phyloP scores from a whole-genome alignment of 2,888 invertebrate genomes.

The Cremastobaeus sp. region DNA sequence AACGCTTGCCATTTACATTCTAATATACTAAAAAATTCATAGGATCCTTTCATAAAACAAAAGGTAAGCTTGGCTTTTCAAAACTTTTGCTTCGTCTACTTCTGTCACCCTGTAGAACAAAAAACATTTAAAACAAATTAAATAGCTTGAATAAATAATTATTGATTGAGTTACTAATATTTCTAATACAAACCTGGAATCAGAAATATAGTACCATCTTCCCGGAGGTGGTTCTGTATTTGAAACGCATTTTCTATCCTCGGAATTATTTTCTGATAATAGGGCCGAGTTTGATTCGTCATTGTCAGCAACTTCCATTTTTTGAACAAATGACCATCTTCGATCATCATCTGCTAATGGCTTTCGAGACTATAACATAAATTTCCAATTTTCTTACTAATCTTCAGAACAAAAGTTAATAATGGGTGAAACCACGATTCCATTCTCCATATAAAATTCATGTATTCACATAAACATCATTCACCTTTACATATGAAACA shows the following conservation, averaged over 20 bases:
- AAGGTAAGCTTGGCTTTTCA: slow-evolving; percentile 94
- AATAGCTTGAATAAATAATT: no score
- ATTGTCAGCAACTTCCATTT: slow-evolving; percentile 73
- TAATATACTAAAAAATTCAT: slow-evolving; percentile 78
- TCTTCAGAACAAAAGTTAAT: no score
- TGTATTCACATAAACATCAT: no score
- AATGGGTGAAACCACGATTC: no score
- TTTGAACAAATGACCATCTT: slow-evolving; percentile 86
- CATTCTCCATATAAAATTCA: no score
- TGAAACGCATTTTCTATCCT: slow-evolving; percentile 73
- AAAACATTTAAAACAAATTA: neutral
- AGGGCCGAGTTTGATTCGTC: slow-evolving; percentile 77
- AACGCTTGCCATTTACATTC: no score
- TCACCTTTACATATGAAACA: slow-evolving; percentile 95
- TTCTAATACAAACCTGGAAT: slow-evolving; percentile 82
- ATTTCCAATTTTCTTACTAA: no score
- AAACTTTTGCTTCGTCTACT: slow-evolving; percentile 88
- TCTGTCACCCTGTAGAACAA: slow-evolving; percentile 83
- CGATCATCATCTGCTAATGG: slow-evolving; percentile 82
- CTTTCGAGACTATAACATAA: slow-evolving; percentile 77
- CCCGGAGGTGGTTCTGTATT: slow-evolving; percentile 82
- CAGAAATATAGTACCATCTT: slow-evolving; percentile 96
- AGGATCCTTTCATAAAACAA: slow-evolving; percentile 97
- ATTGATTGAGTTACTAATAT: no score
- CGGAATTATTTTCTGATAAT: slow-evolving; percentile 77